phyloP scores from a whole-genome alignment of 2,888 invertebrate genomes.

The Tiliacea citrago region DNA sequence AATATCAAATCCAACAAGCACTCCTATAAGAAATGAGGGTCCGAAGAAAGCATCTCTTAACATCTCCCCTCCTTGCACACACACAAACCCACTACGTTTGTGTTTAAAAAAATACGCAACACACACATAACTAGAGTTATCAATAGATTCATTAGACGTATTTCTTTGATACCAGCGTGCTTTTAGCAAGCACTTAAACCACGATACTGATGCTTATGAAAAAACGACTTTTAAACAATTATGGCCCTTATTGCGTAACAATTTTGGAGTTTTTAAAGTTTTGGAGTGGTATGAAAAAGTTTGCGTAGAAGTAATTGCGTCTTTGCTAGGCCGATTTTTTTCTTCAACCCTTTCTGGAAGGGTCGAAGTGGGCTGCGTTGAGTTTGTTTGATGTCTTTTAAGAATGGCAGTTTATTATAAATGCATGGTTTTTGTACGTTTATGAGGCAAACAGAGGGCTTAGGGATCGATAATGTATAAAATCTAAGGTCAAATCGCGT shows the following conservation, averaged over 20 bases:
- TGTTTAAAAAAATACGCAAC: slow-evolving; percentile 85
- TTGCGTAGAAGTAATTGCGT: slow-evolving; percentile 87
- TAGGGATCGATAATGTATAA: slow-evolving; percentile 41
- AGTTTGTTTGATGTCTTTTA: slow-evolving; percentile 68
- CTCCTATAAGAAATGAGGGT: slow-evolving; percentile 87
- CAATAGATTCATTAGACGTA: slow-evolving; percentile 90
- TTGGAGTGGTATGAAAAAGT: slow-evolving; percentile 45
- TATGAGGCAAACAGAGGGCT: slow-evolving; percentile 24
- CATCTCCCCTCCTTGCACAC: slow-evolving; percentile 85
- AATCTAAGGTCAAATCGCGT: slow-evolving; percentile 13
- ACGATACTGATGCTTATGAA: slow-evolving; percentile 65
- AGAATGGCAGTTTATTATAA: slow-evolving; percentile 66
- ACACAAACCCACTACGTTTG: slow-evolving; percentile 72
- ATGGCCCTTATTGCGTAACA: slow-evolving; percentile 67
- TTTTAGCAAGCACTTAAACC: slow-evolving; percentile 83
- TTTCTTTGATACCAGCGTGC: slow-evolving; percentile 89
- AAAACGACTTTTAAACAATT: slow-evolving; percentile 59
- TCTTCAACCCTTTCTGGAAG: slow-evolving; percentile 76
- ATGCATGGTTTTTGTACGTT: slow-evolving; percentile 55
- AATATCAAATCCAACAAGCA: slow-evolving; percentile 73
- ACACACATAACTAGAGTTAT: slow-evolving; percentile 84
- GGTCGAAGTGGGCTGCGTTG: slow-evolving; percentile 72
- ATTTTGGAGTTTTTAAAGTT: slow-evolving; percentile 34
- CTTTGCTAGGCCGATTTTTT: slow-evolving; percentile 84
- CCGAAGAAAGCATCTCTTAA: slow-evolving; percentile 90